phyloP scores from a whole-genome alignment of 2,888 invertebrate species.

The Eugnorisma glareosa region DNA sequence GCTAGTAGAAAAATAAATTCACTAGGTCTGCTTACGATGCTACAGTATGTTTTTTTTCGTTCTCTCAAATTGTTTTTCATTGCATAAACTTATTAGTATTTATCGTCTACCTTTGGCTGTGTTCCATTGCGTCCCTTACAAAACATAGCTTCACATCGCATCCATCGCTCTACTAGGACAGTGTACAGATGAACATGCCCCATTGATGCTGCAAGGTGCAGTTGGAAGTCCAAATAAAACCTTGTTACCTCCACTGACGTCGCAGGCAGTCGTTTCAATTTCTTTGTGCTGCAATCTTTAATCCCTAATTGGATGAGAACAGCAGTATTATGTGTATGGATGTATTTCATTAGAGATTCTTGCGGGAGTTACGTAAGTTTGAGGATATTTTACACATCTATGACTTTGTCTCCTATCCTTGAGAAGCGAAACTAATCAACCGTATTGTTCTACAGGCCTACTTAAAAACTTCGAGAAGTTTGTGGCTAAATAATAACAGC shows the following conservation, averaged over 20 bases:
- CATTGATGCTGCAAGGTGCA: conserved; percentile 41
- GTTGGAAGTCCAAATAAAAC: conserved; percentile 58
- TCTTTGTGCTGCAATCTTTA: conserved; percentile 57
- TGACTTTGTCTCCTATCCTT: background rate
- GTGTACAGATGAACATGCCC: conserved; percentile 9
- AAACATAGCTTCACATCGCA: conserved; percentile 5
- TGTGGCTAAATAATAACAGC: too few species aligned
- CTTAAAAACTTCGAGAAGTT: too few species aligned
- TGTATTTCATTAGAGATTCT: conserved; percentile 4
- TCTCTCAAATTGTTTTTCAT: too few species aligned
- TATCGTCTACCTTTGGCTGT: too few species aligned
- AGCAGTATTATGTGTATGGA: conserved; percentile 14
- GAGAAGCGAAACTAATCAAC: too few species aligned
- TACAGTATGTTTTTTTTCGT: too few species aligned
- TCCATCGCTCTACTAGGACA: conserved; percentile 2
- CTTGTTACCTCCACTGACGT: conserved; percentile 53
- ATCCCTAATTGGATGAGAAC: conserved; percentile 60
- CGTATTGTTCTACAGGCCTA: too few species aligned
- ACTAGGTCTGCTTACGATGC: too few species aligned
- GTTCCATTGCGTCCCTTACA: too few species aligned
- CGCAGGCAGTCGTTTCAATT: conserved; percentile 47
- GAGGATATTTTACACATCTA: background rate
- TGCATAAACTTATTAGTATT: too few species aligned
- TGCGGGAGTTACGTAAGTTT: conserved; percentile 7
- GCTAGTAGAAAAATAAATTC: too few species aligned